These are phyloP conservation scores for Lagria hirta DNA, from an alignment of 2,888 invertebrate species.

Conservation along the genomic window DNA sequence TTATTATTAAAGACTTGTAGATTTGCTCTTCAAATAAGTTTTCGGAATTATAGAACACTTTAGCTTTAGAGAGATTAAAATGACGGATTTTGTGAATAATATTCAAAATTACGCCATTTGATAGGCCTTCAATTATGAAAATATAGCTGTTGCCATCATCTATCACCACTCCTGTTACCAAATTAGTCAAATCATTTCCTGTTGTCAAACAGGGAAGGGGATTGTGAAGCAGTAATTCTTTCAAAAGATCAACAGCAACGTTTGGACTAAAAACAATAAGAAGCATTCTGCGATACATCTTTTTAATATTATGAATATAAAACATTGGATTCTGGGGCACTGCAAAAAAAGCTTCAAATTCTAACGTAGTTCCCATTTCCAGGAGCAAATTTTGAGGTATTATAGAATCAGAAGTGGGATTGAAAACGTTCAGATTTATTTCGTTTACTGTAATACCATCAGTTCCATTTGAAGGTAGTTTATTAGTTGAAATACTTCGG, in stretches of 20 bases:
- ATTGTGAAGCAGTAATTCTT: too few species aligned
- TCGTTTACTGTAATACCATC: conserved; percentile 8
- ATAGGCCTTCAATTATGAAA: conserved; percentile 38
- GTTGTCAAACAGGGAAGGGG: too few species aligned
- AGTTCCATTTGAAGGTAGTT: background rate
- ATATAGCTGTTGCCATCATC: conserved; percentile 37
- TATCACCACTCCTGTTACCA: conserved; percentile 40
- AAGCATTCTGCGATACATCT: conserved; percentile 37
- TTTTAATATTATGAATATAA: conserved; percentile 27
- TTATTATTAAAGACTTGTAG: conserved; percentile 38
- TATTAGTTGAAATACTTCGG: background rate
- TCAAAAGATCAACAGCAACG: too few species aligned
- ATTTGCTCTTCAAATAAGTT: conserved; percentile 43
- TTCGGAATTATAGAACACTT: conserved; percentile 45
- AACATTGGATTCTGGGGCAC: conserved; percentile 36
- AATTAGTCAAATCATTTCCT: too few species aligned
- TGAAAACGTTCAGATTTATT: conserved; percentile 3
- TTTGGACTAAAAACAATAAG: conserved; percentile 28
- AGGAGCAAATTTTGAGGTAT: conserved; percentile 9
- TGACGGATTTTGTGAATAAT: conserved; percentile 34
- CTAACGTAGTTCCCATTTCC: conserved; percentile 31
- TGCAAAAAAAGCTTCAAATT: conserved; percentile 37
- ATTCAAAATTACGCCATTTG: conserved; percentile 37
- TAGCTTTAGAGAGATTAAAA: conserved; percentile 25
- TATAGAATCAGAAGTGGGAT: background rate